Evolutionary conservation across 2,797 vertebrate genomes (phyloP).

Genomic region (Pantherophis vulpinus): DNA sequence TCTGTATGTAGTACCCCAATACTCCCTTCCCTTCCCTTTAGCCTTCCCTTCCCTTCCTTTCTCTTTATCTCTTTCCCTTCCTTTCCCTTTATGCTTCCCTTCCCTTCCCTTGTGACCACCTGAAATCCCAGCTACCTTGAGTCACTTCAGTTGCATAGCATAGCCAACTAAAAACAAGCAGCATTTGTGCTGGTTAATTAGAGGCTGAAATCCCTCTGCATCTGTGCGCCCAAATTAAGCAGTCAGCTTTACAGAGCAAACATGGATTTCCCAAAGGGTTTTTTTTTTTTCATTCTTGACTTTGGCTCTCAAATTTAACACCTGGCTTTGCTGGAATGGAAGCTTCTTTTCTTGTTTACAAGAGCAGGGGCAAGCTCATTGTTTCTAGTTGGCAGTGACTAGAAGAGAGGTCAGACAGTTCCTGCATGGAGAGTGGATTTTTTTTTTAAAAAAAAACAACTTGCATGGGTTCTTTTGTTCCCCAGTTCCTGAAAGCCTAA

Average conservation of each 20-base stretch:
- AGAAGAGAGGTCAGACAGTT: background rate
- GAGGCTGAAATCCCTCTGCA: constrained; percentile 49
- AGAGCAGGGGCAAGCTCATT: constrained; percentile 3
- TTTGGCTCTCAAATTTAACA: constrained; percentile 31
- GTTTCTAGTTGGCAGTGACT: background rate
- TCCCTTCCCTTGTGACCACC: background rate
- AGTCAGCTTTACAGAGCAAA: constrained; percentile 32
- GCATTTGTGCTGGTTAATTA: constrained; percentile 55
- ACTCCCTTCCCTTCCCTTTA: constrained; percentile 1
- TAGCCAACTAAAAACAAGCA: constrained; percentile 53
- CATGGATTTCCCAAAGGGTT: constrained; percentile 54
- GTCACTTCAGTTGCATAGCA: background rate
- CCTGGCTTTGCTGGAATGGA: constrained; percentile 54
- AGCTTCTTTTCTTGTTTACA: constrained; percentile 25
- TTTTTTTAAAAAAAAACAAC: background rate
- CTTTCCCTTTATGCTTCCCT: background rate
- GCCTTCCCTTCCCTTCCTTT: background rate
- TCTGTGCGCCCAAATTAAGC: constrained; percentile 51
- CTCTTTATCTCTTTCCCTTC: background rate
- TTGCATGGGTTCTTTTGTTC: background rate
- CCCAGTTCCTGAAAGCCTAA: constrained; percentile 10
- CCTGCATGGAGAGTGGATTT: background rate
- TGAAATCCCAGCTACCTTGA: constrained; percentile 44
- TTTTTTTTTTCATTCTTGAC: constrained; percentile 50
- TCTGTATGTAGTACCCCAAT: background rate